Percentiles rank a stretch among this genome's conserved stretches.
Evolutionary conservation across 1,140 invertebrate genomes (phyloP).

Genomic region (Drepana arcuata): DNA sequence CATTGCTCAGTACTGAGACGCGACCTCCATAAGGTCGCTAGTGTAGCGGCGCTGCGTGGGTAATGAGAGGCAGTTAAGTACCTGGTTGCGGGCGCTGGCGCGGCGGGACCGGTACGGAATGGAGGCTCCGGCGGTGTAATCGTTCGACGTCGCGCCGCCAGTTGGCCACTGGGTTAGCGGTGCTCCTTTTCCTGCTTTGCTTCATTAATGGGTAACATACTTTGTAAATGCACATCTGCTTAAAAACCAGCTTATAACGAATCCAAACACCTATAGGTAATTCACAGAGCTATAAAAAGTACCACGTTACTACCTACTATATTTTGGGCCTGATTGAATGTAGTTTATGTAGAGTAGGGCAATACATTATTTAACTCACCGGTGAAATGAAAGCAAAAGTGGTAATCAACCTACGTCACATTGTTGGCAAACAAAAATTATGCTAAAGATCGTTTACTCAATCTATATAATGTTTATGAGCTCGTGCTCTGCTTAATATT

Average conservation of each 20-base stretch:
- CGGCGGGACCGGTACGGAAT: slow-evolving; percentile 52
- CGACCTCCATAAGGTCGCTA: slow-evolving; percentile 24
- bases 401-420: too few species aligned
- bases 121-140: slow-evolving; percentile 41
- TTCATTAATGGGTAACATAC: slow-evolving; percentile 48
- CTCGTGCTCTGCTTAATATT: slow-evolving; percentile 10
- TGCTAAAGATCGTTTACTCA: too few species aligned
- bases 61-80: slow-evolving; percentile 23
- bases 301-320: too few species aligned
- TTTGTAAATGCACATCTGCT: too few species aligned
- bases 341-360: too few species aligned
- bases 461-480: too few species aligned
- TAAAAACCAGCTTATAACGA: too few species aligned
- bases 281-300: too few species aligned
- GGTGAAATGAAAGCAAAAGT: too few species aligned
- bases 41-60: slow-evolving; percentile 21
- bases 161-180: slow-evolving; percentile 67
- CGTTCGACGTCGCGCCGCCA: slow-evolving; percentile 47
- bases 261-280: slow-evolving; percentile 10
- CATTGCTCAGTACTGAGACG: slow-evolving; percentile 34
- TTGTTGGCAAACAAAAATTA: too few species aligned
- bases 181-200: slow-evolving; percentile 61
- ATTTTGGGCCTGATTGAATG: too few species aligned
- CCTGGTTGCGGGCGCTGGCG: slow-evolving; percentile 37
- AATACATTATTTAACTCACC: too few species aligned